A percentile compares a stretch with the other conserved stretches of the same genome.
Evolutionary conservation across 2,888 invertebrate genomes (phyloP).

Genomic region (Helleia helle): DNA sequence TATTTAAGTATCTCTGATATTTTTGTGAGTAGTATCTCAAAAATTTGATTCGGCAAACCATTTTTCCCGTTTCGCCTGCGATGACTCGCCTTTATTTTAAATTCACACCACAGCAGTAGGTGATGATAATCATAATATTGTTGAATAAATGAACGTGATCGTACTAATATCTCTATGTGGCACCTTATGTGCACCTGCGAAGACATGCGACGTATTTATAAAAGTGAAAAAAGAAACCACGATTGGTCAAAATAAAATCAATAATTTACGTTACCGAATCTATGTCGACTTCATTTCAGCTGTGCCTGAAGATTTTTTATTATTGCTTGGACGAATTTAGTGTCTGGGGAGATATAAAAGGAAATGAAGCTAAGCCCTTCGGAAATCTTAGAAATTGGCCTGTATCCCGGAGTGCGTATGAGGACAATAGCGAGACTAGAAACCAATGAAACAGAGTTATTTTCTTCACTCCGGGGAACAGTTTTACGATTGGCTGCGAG

Average conservation of each 20-base stretch:
- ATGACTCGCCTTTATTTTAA: too few species aligned
- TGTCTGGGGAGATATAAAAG: conserved; percentile 72
- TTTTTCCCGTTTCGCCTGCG: too few species aligned
- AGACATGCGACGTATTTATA: too few species aligned
- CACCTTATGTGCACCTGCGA: too few species aligned
- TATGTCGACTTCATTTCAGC: conserved; percentile 42
- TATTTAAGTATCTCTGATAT: too few species aligned
- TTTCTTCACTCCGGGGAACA: conserved; percentile 52
- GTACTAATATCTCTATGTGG: too few species aligned
- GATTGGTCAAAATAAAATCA: not conserved
- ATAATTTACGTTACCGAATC: conserved; percentile 30
- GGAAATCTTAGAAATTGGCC: conserved; percentile 71
- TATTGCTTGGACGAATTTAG: conserved; percentile 71
- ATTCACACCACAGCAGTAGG: too few species aligned
- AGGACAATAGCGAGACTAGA: conserved; percentile 57
- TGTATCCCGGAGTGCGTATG: conserved; percentile 62
- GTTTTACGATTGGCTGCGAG: conserved; percentile 60
- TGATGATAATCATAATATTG: too few species aligned
- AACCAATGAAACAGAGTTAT: conserved; percentile 59
- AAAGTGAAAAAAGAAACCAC: too few species aligned
- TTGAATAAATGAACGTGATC: too few species aligned
- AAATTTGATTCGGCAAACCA: too few species aligned
- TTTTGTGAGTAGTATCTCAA: too few species aligned
- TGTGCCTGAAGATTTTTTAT: conserved; percentile 66
- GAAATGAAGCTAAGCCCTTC: conserved; percentile 73